Evolutionary conservation across 2,888 invertebrate genomes (phyloP).

Genomic region (Synanthedon vespiformis): DNA sequence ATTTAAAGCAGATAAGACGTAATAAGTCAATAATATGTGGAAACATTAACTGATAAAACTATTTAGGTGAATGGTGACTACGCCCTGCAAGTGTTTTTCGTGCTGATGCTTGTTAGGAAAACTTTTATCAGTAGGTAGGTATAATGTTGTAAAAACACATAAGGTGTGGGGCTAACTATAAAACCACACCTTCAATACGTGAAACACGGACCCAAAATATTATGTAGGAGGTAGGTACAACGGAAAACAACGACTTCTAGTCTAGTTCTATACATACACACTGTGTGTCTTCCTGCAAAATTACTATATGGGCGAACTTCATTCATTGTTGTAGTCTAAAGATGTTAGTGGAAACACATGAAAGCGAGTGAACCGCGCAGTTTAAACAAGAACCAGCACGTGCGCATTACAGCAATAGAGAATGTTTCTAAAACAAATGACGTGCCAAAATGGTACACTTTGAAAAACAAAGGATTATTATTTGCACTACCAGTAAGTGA

Average conservation of each 20-base stretch:
- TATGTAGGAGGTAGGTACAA: no score
- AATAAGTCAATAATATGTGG: conserved; percentile 23
- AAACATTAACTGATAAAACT: conserved; percentile 40
- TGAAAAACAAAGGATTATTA: neutral
- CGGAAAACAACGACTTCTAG: no score
- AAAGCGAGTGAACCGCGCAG: conserved; percentile 27
- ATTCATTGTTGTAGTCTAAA: no score
- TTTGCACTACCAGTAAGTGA: neutral
- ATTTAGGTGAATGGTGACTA: conserved; percentile 32
- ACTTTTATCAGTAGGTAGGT: conserved; percentile 3
- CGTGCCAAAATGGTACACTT: conserved; percentile 24
- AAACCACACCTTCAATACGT: neutral
- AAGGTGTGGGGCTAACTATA: neutral
- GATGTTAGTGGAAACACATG: no score
- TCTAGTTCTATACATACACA: no score
- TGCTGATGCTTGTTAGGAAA: conserved; percentile 10
- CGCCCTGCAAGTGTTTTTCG: conserved; percentile 9
- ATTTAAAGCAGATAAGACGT: neutral
- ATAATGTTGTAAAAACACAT: no score
- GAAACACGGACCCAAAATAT: no score
- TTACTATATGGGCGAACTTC: no score
- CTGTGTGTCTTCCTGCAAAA: no score
- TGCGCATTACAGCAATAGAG: conserved; percentile 38
- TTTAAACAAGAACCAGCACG: conserved; percentile 62
- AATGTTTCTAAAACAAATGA: conserved; percentile 54